A percentile compares a stretch with the other conserved stretches of the same genome.
phyloP scores from a whole-genome alignment of 53 echinoderm and acorn worm species.

The Temnopleurus reevesii region DNA sequence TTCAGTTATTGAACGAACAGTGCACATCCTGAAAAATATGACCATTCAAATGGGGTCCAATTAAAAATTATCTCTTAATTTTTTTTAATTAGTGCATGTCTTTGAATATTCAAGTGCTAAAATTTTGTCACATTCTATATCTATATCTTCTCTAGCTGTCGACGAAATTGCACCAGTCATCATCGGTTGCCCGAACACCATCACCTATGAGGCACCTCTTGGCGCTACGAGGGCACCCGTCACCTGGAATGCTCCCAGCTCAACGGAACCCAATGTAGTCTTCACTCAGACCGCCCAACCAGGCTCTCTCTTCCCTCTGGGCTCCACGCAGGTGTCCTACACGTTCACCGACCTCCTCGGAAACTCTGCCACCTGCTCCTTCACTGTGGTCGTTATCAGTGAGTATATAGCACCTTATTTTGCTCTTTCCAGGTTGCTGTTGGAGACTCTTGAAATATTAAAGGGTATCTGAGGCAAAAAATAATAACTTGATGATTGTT shows the following conservation, averaged over 20 bases:
- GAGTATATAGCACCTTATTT: constrained; percentile 15
- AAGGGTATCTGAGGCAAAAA: too few relatives aligned
- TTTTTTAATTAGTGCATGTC: too few relatives aligned
- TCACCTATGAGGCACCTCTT: constrained; percentile 61
- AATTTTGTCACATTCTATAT: too few relatives aligned
- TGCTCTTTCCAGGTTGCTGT: too few relatives aligned
- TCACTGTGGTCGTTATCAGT: constrained; percentile 46
- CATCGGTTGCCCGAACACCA: constrained; percentile 36
- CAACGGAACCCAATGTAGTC: neutral
- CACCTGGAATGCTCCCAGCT: constrained; percentile 62
- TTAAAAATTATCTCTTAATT: too few relatives aligned
- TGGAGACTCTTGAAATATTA: too few relatives aligned
- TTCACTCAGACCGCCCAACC: neutral
- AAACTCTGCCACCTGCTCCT: constrained; percentile 46
- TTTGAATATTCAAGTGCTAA: too few relatives aligned
- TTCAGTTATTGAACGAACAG: too few relatives aligned
- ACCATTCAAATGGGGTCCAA: too few relatives aligned
- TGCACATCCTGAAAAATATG: too few relatives aligned
- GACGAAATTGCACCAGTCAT: constrained; percentile 55
- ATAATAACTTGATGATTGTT: too few relatives aligned
- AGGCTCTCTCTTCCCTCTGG: constrained; percentile 53
- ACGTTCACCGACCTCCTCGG: constrained; percentile 61
- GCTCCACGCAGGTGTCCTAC: constrained; percentile 62
- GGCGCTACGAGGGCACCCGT: constrained; percentile 56
- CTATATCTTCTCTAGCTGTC: constrained; percentile 8